Conservation (phyloP, 2,113 vertebrate genomes). For the Rhabdornis inornatus region DNA sequence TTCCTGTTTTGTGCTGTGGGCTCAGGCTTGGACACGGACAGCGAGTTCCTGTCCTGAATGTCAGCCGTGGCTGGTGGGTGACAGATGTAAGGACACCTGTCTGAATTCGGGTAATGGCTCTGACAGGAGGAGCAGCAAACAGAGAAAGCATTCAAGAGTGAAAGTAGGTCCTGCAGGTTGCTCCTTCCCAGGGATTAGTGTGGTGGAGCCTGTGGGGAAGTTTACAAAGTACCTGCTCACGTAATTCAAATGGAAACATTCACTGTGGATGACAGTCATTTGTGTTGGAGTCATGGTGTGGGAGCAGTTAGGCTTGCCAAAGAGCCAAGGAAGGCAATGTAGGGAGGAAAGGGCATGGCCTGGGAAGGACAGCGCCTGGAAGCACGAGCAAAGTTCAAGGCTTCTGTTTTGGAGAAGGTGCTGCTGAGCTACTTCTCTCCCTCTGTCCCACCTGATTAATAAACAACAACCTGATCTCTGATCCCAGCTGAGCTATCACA, state of each 20-base stretch:
- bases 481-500: not conserved
- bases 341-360: not conserved
- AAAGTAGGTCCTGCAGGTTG: constrained; percentile 51
- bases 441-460: not conserved
- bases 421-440: not conserved
- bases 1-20: not conserved
- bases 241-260: constrained; percentile 23
- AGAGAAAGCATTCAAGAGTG: constrained; percentile 37
- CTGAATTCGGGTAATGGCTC: not conserved
- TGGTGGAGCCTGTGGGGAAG: constrained; percentile 44
- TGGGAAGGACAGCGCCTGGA: constrained; percentile 5
- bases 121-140: not conserved
- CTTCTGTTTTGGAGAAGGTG: not conserved
- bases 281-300: constrained; percentile 39
- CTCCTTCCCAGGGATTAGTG: constrained; percentile 37
- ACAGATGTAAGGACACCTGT: not conserved
- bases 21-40: not conserved
- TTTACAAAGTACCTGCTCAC: constrained; percentile 39
- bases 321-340: not conserved
- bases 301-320: constrained; percentile 45
- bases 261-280: constrained; percentile 44
- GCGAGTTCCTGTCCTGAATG: not conserved
- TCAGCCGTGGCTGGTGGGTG: not conserved
- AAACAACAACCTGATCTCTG: not conserved
- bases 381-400: not conserved